phyloP scores from a whole-genome alignment of 1,140 invertebrate genomes.

The Penaeus japonicus region DNA sequence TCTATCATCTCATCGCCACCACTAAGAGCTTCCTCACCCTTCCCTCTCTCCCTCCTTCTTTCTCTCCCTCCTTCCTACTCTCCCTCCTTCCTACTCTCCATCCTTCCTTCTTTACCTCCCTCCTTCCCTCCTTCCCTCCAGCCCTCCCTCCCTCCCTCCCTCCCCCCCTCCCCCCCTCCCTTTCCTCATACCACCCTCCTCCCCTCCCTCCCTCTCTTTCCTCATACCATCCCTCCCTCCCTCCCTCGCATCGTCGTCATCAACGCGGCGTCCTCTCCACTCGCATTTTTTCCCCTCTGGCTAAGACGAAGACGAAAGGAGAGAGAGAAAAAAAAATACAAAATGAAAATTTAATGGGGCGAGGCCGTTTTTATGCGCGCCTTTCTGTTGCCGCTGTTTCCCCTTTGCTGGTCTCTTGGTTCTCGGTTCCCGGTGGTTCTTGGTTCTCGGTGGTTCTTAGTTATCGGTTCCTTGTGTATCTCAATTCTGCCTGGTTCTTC shows the following conservation, averaged over 20 bases:
- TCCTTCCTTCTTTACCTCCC: background rate
- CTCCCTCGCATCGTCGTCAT: background rate
- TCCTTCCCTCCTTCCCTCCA: background rate
- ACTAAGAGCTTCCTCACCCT: too few species aligned
- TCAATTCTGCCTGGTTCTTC: background rate
- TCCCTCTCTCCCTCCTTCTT: too few species aligned
- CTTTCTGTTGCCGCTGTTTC: slow-evolving; percentile 3
- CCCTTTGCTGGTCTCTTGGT: background rate
- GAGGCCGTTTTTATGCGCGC: slow-evolving; percentile 32
- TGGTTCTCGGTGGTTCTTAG: background rate
- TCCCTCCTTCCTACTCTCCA: background rate
- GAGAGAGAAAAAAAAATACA: slow-evolving; percentile 43
- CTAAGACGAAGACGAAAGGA: slow-evolving; percentile 46
- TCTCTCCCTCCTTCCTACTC: too few species aligned
- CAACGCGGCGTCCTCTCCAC: background rate
- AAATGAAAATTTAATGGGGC: slow-evolving; percentile 52
- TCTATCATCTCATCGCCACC: too few species aligned
- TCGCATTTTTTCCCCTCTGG: background rate
- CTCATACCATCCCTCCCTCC: background rate
- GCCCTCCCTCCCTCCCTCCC: background rate
- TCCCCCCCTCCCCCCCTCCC: background rate
- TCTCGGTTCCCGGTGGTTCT: background rate
- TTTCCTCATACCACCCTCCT: background rate
- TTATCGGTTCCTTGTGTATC: background rate
- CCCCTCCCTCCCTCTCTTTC: background rate